phyloP scores from a whole-genome alignment of 2,888 invertebrate species.

The Brenthis hecate region DNA sequence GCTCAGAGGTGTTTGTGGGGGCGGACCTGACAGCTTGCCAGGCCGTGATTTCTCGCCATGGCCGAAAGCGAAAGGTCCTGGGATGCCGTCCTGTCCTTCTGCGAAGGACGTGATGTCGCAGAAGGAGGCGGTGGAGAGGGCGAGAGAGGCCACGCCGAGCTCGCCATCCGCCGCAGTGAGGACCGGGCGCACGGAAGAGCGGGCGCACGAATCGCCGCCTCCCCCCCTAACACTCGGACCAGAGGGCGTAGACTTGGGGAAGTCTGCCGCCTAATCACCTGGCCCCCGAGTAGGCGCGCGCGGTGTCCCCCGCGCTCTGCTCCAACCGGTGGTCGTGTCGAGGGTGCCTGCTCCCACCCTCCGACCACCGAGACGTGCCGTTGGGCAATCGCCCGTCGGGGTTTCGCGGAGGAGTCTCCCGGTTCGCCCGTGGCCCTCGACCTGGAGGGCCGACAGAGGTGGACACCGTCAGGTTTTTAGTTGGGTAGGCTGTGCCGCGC shows the following conservation, averaged over 20 bases:
- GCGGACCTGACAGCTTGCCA: background rate
- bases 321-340: too few relatives aligned
- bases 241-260: background rate
- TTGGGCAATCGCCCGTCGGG: too few relatives aligned
- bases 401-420: too few relatives aligned
- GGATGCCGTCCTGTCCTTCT: background rate
- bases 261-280: background rate
- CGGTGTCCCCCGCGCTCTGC: background rate
- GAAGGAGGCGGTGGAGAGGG: background rate
- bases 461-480: too few relatives aligned
- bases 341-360: too few relatives aligned
- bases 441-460: too few relatives aligned
- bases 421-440: too few relatives aligned
- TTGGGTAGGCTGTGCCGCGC: too few relatives aligned
- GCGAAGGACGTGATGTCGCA: background rate
- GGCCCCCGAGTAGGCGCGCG: constrained; percentile 1
- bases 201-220: background rate
- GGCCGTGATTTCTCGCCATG: background rate
- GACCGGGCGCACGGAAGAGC: background rate
- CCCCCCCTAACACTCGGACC: background rate
- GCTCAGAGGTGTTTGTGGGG: too few relatives aligned
- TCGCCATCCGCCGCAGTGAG: background rate
- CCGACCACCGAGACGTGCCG: too few relatives aligned
- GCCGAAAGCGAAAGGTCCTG: background rate
- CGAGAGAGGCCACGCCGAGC: background rate